Percentiles rank a stretch among this genome's conserved stretches.
Conservation (phyloP, 2,113 vertebrate genomes). For the Trogon surrucura region DNA sequence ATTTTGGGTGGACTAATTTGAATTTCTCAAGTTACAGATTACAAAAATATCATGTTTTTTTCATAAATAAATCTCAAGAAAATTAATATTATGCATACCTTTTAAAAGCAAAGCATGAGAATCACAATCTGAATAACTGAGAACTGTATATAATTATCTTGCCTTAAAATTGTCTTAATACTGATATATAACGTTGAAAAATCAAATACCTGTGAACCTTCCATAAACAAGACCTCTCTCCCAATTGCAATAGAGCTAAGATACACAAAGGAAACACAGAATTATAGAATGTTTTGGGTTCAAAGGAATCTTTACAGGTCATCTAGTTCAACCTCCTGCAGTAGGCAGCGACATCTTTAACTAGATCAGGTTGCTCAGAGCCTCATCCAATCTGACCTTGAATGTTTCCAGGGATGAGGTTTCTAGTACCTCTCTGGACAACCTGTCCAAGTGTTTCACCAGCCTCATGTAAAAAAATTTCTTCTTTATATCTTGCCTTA, state of each 20-base stretch:
- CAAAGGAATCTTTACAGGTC: too few species aligned
- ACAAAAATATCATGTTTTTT: background rate
- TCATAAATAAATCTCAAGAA: background rate
- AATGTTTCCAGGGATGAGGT: too few species aligned
- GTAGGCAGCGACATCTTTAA: too few species aligned
- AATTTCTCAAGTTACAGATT: background rate
- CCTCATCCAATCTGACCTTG: too few species aligned
- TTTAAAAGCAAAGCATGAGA: background rate
- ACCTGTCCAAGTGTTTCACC: too few species aligned
- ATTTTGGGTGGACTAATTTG: background rate
- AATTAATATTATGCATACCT: background rate
- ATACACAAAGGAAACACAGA: background rate
- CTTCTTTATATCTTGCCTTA: too few species aligned
- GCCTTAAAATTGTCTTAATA: background rate
- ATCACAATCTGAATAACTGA: background rate
- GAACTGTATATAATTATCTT: background rate
- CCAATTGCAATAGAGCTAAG: background rate
- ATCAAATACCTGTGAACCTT: background rate
- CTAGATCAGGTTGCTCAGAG: too few species aligned
- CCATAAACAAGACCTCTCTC: background rate
- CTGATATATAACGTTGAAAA: background rate
- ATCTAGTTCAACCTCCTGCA: too few species aligned
- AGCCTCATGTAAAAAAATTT: too few species aligned
- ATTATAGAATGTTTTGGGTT: too few species aligned
- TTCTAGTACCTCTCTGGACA: too few species aligned